These are phyloP conservation scores for Hypomecis atomaria DNA, from an alignment of 2,888 invertebrate species.

Conservation along the genomic window DNA sequence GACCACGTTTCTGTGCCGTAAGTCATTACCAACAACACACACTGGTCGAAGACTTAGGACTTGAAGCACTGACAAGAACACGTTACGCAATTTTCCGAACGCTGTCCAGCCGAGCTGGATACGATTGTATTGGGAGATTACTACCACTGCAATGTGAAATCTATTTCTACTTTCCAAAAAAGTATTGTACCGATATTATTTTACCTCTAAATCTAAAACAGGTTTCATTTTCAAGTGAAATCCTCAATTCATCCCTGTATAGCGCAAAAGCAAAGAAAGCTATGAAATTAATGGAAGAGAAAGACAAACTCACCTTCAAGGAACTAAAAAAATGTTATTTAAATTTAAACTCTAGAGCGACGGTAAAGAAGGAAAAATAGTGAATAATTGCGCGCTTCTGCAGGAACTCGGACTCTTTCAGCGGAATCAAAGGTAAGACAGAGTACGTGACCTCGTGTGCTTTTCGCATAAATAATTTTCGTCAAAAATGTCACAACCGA, in stretches of 20 bases:
- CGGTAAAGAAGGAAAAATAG: slow-evolving; percentile 32
- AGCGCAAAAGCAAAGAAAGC: slow-evolving; percentile 30
- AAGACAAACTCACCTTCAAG: slow-evolving; percentile 40
- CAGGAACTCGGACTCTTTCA: slow-evolving; percentile 13
- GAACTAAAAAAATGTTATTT: slow-evolving; percentile 40
- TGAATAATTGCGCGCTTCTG: slow-evolving; percentile 28
- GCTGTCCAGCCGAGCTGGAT: too few species aligned
- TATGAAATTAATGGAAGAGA: slow-evolving; percentile 43
- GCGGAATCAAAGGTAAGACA: slow-evolving; percentile 6
- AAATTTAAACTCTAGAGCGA: slow-evolving; percentile 36
- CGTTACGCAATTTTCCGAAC: too few species aligned
- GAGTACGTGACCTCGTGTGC: slow-evolving; percentile 5
- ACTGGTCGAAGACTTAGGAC: too few species aligned
- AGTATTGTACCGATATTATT: too few species aligned
- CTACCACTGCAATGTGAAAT: neutral
- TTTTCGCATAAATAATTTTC: neutral
- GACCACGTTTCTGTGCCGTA: too few species aligned
- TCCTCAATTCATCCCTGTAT: slow-evolving; percentile 19
- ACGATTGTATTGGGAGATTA: too few species aligned
- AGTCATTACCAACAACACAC: too few species aligned
- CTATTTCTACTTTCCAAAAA: neutral
- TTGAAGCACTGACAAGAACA: too few species aligned
- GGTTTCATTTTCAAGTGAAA: neutral
- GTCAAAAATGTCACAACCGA: too few species aligned
- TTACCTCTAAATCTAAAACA: too few species aligned